A percentile compares a stretch with the other conserved stretches of the same genome.
Conservation (phyloP, 2,797 vertebrate species). For the Dryobates pubescens region DNA sequence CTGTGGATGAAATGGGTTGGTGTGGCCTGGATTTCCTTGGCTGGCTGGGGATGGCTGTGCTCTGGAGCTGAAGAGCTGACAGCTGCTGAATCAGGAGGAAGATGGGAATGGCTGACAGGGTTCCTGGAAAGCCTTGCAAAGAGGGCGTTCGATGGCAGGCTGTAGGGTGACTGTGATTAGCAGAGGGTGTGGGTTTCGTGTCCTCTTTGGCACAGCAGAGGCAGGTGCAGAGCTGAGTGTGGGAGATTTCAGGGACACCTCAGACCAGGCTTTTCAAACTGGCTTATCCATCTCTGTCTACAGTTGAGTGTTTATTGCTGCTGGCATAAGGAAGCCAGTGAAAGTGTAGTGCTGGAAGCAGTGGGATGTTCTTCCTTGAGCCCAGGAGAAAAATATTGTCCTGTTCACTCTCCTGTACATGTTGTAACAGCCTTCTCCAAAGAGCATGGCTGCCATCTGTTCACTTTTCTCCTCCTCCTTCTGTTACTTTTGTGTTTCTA, state of each 20-base stretch:
- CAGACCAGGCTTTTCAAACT: not conserved
- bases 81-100: not conserved
- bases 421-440: not conserved
- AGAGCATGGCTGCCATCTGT: not conserved
- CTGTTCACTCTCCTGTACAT: not conserved
- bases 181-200: not conserved
- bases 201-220: not conserved
- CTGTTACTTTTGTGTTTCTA: not conserved
- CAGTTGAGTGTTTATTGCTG: not conserved
- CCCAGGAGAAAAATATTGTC: not conserved
- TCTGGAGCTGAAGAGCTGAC: not conserved
- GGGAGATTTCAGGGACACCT: not conserved
- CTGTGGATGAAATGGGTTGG: constrained; percentile 90
- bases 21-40: not conserved
- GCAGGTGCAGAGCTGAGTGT: not conserved
- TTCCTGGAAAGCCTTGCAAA: constrained; percentile 16
- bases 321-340: not conserved
- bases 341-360: not conserved
- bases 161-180: not conserved
- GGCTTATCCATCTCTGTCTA: not conserved
- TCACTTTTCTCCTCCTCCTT: not conserved
- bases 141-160: not conserved
- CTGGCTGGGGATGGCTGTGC: not conserved
- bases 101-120: not conserved
- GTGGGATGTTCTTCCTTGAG: not conserved